These are phyloP conservation scores for Zaprionus capensis DNA, from an alignment of 1,140 invertebrate species.

Conservation along the genomic window DNA sequence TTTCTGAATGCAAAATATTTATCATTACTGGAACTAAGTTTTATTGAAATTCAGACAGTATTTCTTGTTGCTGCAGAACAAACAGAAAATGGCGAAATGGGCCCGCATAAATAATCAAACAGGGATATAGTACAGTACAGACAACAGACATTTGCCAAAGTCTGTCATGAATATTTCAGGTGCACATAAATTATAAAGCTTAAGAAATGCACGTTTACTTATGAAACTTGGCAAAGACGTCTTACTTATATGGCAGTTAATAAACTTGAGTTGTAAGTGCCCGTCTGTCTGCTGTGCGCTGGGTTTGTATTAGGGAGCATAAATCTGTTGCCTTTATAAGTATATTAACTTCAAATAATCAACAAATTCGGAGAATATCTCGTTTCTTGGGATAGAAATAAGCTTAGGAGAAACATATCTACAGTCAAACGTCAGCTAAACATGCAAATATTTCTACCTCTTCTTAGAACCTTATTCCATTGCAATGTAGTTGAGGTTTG, in stretches of 20 bases:
- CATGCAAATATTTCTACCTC: neutral
- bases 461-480: neutral
- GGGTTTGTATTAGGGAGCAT: too few species aligned
- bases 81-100: neutral
- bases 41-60: neutral
- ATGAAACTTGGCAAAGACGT: neutral
- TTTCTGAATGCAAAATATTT: slow-evolving; percentile 4
- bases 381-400: neutral
- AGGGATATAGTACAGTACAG: neutral
- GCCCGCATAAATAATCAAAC: slow-evolving; percentile 4
- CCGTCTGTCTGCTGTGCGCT: neutral
- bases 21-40: neutral
- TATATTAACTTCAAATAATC: neutral
- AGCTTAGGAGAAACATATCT: neutral
- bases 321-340: too few species aligned
- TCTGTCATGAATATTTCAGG: slow-evolving; percentile 1
- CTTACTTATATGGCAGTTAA: neutral
- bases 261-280: neutral
- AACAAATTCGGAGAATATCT: neutral
- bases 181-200: neutral
- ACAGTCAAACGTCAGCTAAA: neutral
- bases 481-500: neutral
- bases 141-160: slow-evolving; percentile 1
- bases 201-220: slow-evolving; percentile 1
- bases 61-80: neutral